Conservation (phyloP, 2,888 invertebrate genomes). For the Ennomos fuscantarius region DNA sequence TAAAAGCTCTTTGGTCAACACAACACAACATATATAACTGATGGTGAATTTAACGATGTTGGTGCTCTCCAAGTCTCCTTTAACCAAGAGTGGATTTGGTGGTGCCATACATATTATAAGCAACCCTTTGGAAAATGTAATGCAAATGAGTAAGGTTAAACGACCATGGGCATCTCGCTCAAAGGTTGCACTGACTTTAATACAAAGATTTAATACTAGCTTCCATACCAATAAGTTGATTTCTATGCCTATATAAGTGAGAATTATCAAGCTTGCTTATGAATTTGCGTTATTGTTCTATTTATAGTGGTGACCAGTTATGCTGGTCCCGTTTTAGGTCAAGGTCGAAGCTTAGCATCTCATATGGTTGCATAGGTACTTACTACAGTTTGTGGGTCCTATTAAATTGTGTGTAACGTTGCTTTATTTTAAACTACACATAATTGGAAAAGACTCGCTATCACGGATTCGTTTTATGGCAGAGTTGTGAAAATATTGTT, state of each 20-base stretch:
- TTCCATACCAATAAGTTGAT: not conserved
- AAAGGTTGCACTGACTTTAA: not conserved
- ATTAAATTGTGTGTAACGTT: too few relatives aligned
- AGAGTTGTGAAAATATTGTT: too few relatives aligned
- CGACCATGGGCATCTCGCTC: not conserved
- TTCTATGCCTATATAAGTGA: not conserved
- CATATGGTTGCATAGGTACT: too few relatives aligned
- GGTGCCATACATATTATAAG: too few relatives aligned
- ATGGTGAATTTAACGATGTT: too few relatives aligned
- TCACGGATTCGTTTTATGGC: too few relatives aligned
- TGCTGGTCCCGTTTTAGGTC: constrained; percentile 31
- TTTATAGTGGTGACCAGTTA: constrained; percentile 18
- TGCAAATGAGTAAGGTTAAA: not conserved
- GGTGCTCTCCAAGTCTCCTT: too few relatives aligned
- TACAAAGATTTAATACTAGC: constrained; percentile 2
- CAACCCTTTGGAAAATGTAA: too few relatives aligned
- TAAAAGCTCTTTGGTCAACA: not conserved
- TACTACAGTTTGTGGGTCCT: too few relatives aligned
- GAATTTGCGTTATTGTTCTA: constrained; percentile 24
- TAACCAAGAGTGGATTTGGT: too few relatives aligned
- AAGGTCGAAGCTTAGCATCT: constrained; percentile 27
- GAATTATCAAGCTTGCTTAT: constrained; percentile 7
- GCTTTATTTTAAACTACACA: constrained; percentile 15
- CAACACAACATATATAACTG: too few relatives aligned
- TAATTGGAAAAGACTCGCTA: not conserved